Base-by-base conservation (phyloP, 2,113 vertebrate species). In the Acanthisitta chloris region DNA sequence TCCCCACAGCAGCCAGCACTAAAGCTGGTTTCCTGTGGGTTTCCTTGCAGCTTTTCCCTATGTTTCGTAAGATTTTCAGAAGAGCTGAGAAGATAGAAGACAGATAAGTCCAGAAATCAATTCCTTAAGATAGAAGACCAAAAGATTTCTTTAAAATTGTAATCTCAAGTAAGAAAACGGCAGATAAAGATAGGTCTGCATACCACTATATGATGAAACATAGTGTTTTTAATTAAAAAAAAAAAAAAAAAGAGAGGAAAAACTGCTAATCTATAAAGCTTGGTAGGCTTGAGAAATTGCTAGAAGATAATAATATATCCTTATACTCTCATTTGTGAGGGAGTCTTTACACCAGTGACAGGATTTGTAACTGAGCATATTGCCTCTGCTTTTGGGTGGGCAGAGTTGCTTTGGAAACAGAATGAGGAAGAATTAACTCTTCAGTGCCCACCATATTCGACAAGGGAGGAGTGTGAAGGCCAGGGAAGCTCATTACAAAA, bases 331-430 rank as follows among this genome's bases (percentile, higher is more conserved):
- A 88, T 82, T 89, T 91, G 55, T 81, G 76, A 95, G 69, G 52
- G n/a, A 94, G 72, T 67, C 33, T 86, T 90, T 86, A 94, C 81
- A 46, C 46, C 40, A 70, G 48, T 90, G 85, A 96, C 5, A 90
- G 62, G 57, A 93, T 88, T 93, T 94, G 92, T 95, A 94, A 92
- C 88, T 20, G 58, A 96, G 85, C 85, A 88, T 85, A 91, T 73
- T 95, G 94, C 82, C 64, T 70, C 42, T 40, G 77, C 65, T 71
- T 94, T 92, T 67, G 29, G 92, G 90, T 96, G 85, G 88, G 96
- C 46, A 94, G 94, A 93, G 86, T 94, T 96, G 93, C 92, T 94
- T 59, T 93, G 92, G 96, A 95, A 95, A 97, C 94, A 78, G 82
- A 84, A 92, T 12, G 43, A 93, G 52, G n/a, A 45, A 57, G 46